phyloP scores from a whole-genome alignment of 1,140 invertebrate genomes.

The Drosophila aff. region DNA sequence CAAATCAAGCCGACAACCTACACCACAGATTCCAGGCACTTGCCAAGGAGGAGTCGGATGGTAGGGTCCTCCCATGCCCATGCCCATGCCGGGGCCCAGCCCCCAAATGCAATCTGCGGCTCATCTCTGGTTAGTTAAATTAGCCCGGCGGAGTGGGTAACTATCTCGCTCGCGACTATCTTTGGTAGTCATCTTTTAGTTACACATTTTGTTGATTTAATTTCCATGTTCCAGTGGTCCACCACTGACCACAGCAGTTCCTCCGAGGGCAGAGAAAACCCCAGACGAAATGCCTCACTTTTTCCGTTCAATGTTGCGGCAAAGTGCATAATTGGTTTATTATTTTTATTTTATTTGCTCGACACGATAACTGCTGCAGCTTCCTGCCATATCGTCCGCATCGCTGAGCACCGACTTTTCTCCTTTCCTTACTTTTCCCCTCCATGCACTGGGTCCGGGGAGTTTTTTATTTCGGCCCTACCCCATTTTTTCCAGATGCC shows the following conservation, averaged over 20 bases:
- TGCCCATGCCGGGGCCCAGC: constrained; percentile 12
- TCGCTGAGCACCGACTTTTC: constrained; percentile 62
- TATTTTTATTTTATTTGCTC: constrained; percentile 77
- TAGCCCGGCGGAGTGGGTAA: constrained; percentile 58
- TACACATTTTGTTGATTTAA: constrained; percentile 82
- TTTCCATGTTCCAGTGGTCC: constrained; percentile 68
- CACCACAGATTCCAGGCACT: constrained; percentile 54
- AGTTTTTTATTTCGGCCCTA: constrained; percentile 47
- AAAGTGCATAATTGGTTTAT: constrained; percentile 85
- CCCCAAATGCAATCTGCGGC: constrained; percentile 49
- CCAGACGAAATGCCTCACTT: constrained; percentile 11
- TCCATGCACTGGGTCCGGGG: constrained; percentile 10
- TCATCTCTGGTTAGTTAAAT: constrained; percentile 69
- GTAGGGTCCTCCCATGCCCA: constrained; percentile 20
- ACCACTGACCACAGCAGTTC: constrained; percentile 61
- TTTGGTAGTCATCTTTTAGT: constrained; percentile 69
- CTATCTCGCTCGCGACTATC: constrained; percentile 72
- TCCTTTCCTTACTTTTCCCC: not conserved
- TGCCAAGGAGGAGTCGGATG: constrained; percentile 15
- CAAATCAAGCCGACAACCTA: constrained; percentile 67
- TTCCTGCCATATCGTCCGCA: constrained; percentile 81
- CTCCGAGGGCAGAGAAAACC: constrained; percentile 19
- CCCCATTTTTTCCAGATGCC: constrained; percentile 51
- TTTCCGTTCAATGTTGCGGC: constrained; percentile 78
- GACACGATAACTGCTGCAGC: constrained; percentile 54